Conservation (phyloP, 2,113 vertebrate species). For the Vicugna pacos region DNA sequence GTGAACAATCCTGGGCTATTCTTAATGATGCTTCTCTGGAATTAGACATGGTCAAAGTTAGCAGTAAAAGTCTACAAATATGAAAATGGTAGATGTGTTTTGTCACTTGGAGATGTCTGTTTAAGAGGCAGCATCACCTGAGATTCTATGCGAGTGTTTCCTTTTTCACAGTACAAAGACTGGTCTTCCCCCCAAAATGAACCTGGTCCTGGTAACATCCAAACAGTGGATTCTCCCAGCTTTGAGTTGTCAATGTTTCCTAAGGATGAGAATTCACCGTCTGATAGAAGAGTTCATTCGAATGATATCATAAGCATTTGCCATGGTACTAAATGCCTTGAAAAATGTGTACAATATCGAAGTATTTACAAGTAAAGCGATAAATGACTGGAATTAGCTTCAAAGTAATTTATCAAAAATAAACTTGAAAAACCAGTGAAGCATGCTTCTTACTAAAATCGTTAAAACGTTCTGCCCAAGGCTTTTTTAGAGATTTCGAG, state of each 20-base stretch:
- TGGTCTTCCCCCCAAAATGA: background rate
- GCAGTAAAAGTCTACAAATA: background rate
- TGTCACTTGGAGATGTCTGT: background rate
- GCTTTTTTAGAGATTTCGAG: background rate
- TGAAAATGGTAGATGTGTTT: background rate
- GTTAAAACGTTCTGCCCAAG: background rate
- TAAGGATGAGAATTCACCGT: background rate
- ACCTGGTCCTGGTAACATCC: background rate
- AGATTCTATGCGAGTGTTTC: background rate
- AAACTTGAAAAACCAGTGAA: background rate
- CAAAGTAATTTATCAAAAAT: background rate
- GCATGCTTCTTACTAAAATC: background rate
- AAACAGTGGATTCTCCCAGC: background rate
- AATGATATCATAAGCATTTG: background rate
- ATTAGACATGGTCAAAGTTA: background rate
- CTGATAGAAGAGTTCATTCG: background rate
- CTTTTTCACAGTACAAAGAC: background rate
- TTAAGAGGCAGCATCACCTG: background rate
- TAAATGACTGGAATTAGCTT: background rate
- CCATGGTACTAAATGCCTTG: background rate
- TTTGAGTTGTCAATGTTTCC: background rate
- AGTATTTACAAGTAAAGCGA: background rate
- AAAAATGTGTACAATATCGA: background rate
- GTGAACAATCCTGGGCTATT: background rate
- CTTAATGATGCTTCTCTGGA: background rate